Conservation (phyloP, 92 coral and sea anemone species). For the Ricordea florida region DNA sequence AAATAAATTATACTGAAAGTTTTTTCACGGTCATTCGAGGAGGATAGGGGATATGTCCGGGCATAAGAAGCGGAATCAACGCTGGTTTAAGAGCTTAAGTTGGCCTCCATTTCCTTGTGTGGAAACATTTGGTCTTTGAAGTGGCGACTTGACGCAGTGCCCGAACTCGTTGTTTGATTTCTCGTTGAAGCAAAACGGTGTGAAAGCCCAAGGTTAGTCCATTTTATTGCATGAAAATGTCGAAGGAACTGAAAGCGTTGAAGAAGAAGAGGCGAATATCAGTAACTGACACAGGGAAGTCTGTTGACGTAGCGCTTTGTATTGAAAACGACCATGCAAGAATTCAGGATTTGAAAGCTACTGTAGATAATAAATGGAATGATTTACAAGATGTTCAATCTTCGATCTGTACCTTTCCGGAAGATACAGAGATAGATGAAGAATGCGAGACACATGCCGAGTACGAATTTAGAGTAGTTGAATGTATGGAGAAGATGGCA, state of each 20-base stretch:
- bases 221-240: constrained; percentile 9
- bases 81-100: no score
- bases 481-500: constrained; percentile 9
- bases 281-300: constrained; percentile 1
- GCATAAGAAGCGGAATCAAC: no score
- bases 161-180: no score
- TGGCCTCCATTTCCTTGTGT: neutral
- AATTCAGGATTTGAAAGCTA: constrained; percentile 6
- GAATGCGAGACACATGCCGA: constrained; percentile 17
- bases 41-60: no score
- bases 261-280: constrained; percentile 22
- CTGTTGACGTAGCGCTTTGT: constrained; percentile 2
- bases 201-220: neutral
- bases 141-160: neutral
- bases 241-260: constrained; percentile 1
- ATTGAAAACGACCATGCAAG: neutral
- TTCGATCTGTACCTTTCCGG: neutral
- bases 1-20: no score
- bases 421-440: constrained; percentile 1
- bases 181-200: neutral
- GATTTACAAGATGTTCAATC: constrained; percentile 19
- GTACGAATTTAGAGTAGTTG: constrained; percentile 9
- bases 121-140: neutral
- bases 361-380: neutral
- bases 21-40: no score